Evolutionary conservation across 2,113 vertebrate species (phyloP).

Genomic region (Phoxinus phoxinus): DNA sequence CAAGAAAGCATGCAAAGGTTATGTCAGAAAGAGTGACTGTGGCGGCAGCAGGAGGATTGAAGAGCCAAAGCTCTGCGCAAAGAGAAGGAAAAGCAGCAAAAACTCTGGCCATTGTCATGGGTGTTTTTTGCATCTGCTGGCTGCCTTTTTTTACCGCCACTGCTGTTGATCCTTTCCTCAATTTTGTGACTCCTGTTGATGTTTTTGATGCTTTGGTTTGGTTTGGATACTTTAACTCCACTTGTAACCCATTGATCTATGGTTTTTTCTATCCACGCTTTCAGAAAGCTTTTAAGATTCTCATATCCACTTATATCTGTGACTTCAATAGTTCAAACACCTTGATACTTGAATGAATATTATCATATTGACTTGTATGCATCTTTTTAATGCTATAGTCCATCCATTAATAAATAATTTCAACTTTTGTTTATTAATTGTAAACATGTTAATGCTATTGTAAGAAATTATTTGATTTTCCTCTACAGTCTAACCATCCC

Average conservation of each 20-base stretch:
- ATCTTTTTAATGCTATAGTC: too few relatives aligned
- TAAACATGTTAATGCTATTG: background rate
- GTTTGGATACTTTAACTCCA: constrained; percentile 54
- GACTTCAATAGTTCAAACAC: background rate
- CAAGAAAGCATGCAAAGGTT: constrained; percentile 48
- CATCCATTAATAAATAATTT: too few relatives aligned
- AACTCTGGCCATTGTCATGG: constrained; percentile 45
- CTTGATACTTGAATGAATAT: background rate
- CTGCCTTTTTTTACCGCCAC: constrained; percentile 19
- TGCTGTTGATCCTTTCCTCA: background rate
- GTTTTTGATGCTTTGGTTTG: constrained; percentile 51
- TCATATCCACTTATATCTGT: constrained; percentile 17
- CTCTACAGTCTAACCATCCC: background rate
- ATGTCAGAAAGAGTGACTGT: constrained; percentile 38
- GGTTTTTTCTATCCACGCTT: constrained; percentile 55
- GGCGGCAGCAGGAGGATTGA: background rate
- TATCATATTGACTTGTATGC: too few relatives aligned
- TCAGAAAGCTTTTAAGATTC: constrained; percentile 50
- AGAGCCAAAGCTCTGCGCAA: background rate
- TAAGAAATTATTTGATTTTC: background rate
- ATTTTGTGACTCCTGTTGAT: background rate
- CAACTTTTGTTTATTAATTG: background rate
- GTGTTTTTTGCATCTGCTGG: constrained; percentile 44
- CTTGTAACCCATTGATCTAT: constrained; percentile 53
- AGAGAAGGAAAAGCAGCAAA: constrained; percentile 49